Base-by-base conservation (phyloP, 2,113 vertebrate species). In the Tragulus kanchil region DNA sequence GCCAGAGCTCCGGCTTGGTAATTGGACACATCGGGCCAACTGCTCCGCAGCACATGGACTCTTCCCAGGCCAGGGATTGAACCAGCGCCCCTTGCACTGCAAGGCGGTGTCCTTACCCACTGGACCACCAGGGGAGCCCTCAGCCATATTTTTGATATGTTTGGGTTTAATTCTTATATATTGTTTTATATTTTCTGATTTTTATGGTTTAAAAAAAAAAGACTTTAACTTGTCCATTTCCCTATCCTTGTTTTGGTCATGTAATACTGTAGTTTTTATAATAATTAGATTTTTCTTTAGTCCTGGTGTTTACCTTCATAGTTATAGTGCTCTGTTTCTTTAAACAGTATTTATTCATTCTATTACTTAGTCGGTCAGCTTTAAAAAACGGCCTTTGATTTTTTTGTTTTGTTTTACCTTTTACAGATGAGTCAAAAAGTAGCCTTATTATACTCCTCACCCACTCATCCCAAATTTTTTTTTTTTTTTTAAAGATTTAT, bases 101-200 rank as follows among this genome's bases (percentile, higher is more conserved):
- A 36, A 36, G 36, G 36, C 36, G 36, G 36, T 36, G 36, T 36
- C 36, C 36, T 36, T 36, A 36, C 36, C 36, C 36, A 36, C 36
- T 36, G 36, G 2, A 36, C 36, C 36, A 36, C 36, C 36, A 36
- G 36, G 36, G 36, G 36, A 36, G n/a, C n/a, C n/a, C n/a, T n/a
- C n/a, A n/a, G n/a, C n/a, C n/a, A n/a, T 23, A n/a, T 83, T 64
- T 83, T 62, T n/a, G 0, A 25, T 62, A 62, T 36, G 48, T 82
- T 89, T 94, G 48, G 45, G n/a, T 25, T 87, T 89, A 89, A 82
- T 82, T 62, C 64, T 82, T n/a, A 4, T 89, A n/a, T 82, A 45
- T 94, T 73, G 25, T 83, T 71, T 83, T 78, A 31, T 45, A 23
- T 89, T 82, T 94, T 94, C n/a, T 94, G n/a, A 17, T 83, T 78